Evolutionary conservation across 1,140 invertebrate species (phyloP).

Genomic region (Caenorhabditis inopinata): DNA sequence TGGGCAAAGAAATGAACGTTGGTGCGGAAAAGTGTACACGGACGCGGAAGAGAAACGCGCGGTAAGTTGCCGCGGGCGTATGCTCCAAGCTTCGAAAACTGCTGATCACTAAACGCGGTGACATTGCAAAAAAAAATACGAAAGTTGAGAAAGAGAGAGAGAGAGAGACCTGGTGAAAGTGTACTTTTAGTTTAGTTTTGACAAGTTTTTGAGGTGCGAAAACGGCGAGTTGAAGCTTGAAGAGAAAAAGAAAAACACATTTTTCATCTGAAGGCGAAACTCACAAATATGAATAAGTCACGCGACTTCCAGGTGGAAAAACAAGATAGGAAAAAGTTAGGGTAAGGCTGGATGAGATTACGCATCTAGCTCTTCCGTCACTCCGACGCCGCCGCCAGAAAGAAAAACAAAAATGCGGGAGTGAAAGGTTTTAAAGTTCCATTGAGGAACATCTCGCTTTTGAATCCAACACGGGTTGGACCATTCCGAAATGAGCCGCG

Average conservation of each 20-base stretch:
- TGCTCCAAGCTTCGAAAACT: background rate
- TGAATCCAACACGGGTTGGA: too few relatives aligned
- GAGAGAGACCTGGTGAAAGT: background rate
- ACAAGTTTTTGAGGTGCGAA: background rate
- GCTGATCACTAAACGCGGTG: slow-evolving; percentile 14
- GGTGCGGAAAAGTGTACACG: slow-evolving; percentile 3
- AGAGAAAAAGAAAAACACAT: slow-evolving; percentile 11
- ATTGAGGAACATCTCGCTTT: too few relatives aligned
- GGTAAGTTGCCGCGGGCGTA: background rate
- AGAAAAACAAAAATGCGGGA: too few relatives aligned
- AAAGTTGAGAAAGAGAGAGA: too few relatives aligned
- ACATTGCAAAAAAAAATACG: background rate
- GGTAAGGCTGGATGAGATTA: background rate
- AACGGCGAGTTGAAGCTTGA: background rate
- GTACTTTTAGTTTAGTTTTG: background rate
- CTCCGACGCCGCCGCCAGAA: background rate
- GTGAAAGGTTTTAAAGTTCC: too few relatives aligned
- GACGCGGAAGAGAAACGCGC: background rate
- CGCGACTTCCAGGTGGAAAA: slow-evolving; percentile 1
- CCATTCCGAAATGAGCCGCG: too few relatives aligned
- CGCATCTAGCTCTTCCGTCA: background rate
- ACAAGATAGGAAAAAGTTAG: background rate
- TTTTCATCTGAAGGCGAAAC: background rate
- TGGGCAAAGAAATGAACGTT: slow-evolving; percentile 2
- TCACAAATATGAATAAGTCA: too few relatives aligned